Evolutionary conservation across 2,113 vertebrate genomes (phyloP), one percentile per base, ranked within the genome.

Genomic region (Rousettus leschenaultii): DNA sequence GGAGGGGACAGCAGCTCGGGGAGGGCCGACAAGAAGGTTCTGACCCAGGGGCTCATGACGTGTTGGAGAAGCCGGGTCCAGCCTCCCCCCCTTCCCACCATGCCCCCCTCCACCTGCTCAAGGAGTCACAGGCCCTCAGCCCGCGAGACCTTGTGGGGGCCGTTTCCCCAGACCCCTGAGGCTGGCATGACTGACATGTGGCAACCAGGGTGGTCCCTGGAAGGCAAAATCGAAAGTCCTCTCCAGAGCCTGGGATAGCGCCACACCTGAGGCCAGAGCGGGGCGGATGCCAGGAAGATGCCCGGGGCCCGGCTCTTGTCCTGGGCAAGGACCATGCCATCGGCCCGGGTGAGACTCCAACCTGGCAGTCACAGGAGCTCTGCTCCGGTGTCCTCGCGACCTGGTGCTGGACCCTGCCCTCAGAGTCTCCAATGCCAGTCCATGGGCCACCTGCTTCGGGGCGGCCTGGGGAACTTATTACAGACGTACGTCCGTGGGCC

Each of bases 391-490:
- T 45, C 70, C 30, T 30, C 6, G 68, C 0, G 5, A n/a, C 18
- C 53, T 48, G 43, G 63, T 21, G 18, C 43, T 19, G 26, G 2
- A 1, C 38, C 19, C 2, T 30, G 1, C 6, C 4, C 57, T 28
- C 28, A 0, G 21, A n/a, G 5, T 48, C 43, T 0, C 2, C 45
- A 8, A 7, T 7, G 35, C 28, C 22, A 35, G 19, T 15, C 30
- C 65, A 38, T 2, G 22, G 74, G 11, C 79, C 11, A 4, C 61
- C 1, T 28, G 82, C 53, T 28, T 38, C 35, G 57, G 0, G 11
- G 55, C 19, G 22, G 48, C 73, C 3, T 8, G 6, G 48, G 84
- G 53, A 12, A 12, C 59, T 43, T 18, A 40, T 11, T 38, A 6
- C 14, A 30, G 7, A n/a, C 19, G 18, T 0, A 18, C 33, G 28